These are phyloP conservation scores for Temnothorax nylanderi DNA, from an alignment of 1,140 invertebrate genomes.

Conservation along the genomic window DNA sequence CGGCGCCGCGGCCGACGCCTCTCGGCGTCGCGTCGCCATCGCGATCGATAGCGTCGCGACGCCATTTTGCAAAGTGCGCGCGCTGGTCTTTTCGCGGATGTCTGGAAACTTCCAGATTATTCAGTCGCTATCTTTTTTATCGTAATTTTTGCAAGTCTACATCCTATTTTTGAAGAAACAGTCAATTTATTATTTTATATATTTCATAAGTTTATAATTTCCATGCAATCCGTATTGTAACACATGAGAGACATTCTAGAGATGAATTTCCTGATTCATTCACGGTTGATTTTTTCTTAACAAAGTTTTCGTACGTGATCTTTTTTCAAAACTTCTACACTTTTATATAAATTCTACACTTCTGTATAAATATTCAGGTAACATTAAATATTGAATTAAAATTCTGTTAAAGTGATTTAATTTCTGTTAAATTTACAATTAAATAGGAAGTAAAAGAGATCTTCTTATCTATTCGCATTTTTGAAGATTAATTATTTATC, in stretches of 20 bases:
- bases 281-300: not conserved
- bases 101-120: not conserved
- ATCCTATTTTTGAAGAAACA: not conserved
- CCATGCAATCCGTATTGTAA: not conserved
- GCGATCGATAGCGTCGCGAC: slow-evolving; percentile 81
- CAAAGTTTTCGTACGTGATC: not conserved
- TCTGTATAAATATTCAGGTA: not conserved
- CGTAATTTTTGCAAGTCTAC: not conserved
- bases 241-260: not conserved
- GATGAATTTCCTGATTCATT: not conserved
- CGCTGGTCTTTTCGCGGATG: slow-evolving; percentile 20
- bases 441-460: not conserved
- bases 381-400: not conserved
- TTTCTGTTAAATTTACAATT: not conserved
- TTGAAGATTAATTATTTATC: not conserved
- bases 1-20: slow-evolving; percentile 69
- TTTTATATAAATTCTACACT: not conserved
- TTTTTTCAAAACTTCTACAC: not conserved
- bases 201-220: not conserved
- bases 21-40: slow-evolving; percentile 77
- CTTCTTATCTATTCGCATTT: not conserved
- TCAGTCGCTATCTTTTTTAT: not conserved
- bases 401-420: not conserved
- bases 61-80: slow-evolving; percentile 78
- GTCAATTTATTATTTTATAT: not conserved